Evolutionary conservation across 1,140 invertebrate species (phyloP).

Genomic region (Scaptomyza montana): DNA sequence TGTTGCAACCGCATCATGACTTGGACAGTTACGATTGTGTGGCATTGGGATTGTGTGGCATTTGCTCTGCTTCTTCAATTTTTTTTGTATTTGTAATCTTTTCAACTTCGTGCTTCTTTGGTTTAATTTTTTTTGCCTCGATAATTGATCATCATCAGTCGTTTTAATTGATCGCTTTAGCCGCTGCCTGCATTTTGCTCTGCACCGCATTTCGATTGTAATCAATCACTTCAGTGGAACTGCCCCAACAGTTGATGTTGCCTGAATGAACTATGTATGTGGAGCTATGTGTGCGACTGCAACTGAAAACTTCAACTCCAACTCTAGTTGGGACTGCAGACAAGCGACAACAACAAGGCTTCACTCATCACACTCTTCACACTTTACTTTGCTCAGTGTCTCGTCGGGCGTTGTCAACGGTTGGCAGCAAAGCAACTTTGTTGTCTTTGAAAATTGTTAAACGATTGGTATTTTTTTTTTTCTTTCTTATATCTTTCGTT

Average conservation of each 20-base stretch:
- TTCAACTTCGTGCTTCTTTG: slow-evolving; percentile 6
- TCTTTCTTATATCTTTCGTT: slow-evolving; percentile 27
- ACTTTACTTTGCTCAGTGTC: background rate
- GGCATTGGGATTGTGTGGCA: slow-evolving; percentile 6
- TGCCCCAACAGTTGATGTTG: slow-evolving; percentile 31
- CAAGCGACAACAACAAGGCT: background rate
- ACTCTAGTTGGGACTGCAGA: background rate
- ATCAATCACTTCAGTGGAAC: slow-evolving; percentile 81
- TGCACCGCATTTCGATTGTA: slow-evolving; percentile 68
- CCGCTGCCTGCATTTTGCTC: slow-evolving; percentile 43
- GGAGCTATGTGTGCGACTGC: slow-evolving; percentile 28
- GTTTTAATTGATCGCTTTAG: slow-evolving; percentile 78
- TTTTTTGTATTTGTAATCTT: background rate
- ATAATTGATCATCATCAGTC: slow-evolving; percentile 82
- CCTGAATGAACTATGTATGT: slow-evolving; percentile 73
- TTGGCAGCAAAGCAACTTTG: background rate
- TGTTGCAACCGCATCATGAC: slow-evolving; percentile 26
- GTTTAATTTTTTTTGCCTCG: slow-evolving; percentile 19
- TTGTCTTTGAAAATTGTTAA: slow-evolving; percentile 29
- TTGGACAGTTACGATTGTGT: slow-evolving; percentile 20
- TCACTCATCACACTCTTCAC: slow-evolving; percentile 2
- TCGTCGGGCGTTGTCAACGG: slow-evolving; percentile 37
- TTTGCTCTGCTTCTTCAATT: slow-evolving; percentile 1
- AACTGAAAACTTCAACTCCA: slow-evolving; percentile 2
- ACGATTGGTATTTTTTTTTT: slow-evolving; percentile 20